Percentiles rank a stretch among this genome's conserved stretches.
phyloP scores from a whole-genome alignment of 2,888 invertebrate genomes.

The Rhagophthalmus giganteus region DNA sequence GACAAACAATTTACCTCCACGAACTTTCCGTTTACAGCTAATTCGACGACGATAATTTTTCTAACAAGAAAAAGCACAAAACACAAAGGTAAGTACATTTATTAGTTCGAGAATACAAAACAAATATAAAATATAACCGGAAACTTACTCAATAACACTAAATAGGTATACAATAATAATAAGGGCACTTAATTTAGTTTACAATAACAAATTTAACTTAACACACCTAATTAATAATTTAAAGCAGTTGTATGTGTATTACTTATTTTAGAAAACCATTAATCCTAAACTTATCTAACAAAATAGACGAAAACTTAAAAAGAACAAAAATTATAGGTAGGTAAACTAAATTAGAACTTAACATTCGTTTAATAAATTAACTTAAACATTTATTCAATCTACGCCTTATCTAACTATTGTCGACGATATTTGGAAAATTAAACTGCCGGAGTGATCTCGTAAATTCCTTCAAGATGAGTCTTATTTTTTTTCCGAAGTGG shows the following conservation, averaged over 20 bases:
- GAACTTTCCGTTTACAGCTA: no score
- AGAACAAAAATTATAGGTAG: slow-evolving; percentile 5
- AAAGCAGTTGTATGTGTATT: slow-evolving; percentile 54
- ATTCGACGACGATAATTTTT: no score
- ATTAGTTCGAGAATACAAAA: slow-evolving; percentile 24
- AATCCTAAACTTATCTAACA: slow-evolving; percentile 7
- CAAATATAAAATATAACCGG: slow-evolving; percentile 17
- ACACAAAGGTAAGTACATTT: slow-evolving; percentile 8
- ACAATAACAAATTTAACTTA: slow-evolving; percentile 18
- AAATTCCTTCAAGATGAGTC: no score
- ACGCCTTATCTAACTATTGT: no score
- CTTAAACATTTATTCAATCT: slow-evolving; percentile 2
- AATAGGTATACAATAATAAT: slow-evolving; percentile 15
- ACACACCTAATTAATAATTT: slow-evolving; percentile 16
- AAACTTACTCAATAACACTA: slow-evolving; percentile 17
- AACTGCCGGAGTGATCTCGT: no score
- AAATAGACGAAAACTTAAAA: slow-evolving; percentile 5
- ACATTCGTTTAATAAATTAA: neutral
- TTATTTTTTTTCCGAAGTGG: slow-evolving; percentile 16
- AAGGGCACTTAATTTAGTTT: slow-evolving; percentile 33
- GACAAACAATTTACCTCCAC: no score
- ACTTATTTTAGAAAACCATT: slow-evolving; percentile 36
- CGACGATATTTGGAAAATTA: no score
- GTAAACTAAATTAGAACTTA: neutral
- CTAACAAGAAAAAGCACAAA: no score